Evolutionary conservation across 2,888 invertebrate genomes (phyloP), one percentile per base, ranked within the genome.

Genomic region (Tetranychus truncatus): DNA sequence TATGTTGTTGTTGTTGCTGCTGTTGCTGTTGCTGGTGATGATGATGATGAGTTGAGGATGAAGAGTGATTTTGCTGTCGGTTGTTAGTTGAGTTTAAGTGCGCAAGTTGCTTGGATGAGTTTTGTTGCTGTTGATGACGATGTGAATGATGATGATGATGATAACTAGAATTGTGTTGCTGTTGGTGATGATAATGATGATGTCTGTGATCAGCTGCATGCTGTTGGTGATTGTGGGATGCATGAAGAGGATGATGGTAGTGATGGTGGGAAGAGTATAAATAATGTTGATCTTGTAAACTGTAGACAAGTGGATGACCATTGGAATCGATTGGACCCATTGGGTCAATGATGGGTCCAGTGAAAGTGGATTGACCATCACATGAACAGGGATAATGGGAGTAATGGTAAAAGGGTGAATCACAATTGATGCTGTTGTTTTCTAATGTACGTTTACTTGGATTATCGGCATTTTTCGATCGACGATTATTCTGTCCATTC

Each of bases 101-200:
- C 72, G 34, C 72, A 24, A 24, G 72, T 20, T 24, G 45, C 72
- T 24, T 24, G 71, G 24, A 18, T 73, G 20, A 66, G 55, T 74
- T 65, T 15, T 69, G 69, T 20, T 69, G 21, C 11, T 69, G 69
- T 24, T 18, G 20, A 69, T 24, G 45, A 55, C 15, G 7, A 72
- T 34, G 72, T 11, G 45, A 1, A 44, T 72, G 44, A 72, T 72
- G 34, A 72, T 72, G 44, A 72, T 72, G 18, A 69, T 20, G 20
- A 21, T 69, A 11, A 20, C 11, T 69, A 21, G 69, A 73, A n/a
- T 4, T 18, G 34, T 21, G 24, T 21, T 73, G 73, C 5, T 73
- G 73, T 5, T 20, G 18, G 1, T 55, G 24, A 55, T 55, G 73
- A 73, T 73, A 66, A 73, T 73, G 21, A 66, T 55, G 18, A 24